Conservation (phyloP, 2,888 invertebrate genomes). For the Hypercompe scribonia region DNA sequence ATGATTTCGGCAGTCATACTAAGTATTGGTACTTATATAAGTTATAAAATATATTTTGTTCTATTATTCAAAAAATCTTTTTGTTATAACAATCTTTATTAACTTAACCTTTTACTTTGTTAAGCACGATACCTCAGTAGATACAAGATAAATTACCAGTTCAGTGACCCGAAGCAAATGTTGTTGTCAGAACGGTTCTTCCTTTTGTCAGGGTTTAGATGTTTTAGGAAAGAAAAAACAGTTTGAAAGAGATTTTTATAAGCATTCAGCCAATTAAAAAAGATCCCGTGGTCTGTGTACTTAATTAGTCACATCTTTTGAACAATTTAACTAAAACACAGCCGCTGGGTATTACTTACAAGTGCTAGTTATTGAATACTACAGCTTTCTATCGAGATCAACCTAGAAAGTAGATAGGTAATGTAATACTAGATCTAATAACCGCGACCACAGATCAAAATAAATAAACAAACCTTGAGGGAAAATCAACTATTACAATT, state of each 20-base stretch:
- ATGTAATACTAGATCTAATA: conserved; percentile 68
- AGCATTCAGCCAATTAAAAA: neutral
- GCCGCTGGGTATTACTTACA: conserved; percentile 54
- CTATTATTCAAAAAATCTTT: too few species aligned
- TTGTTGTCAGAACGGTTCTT: neutral
- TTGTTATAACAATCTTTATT: neutral
- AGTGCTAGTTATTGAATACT: conserved; percentile 50
- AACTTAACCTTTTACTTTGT: neutral
- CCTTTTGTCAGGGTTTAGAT: neutral
- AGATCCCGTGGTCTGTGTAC: neutral
- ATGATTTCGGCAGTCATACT: too few species aligned
- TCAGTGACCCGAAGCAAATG: neutral
- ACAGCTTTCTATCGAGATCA: conserved; percentile 66
- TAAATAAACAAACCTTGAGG: conserved; percentile 1
- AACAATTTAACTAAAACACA: conserved; percentile 14
- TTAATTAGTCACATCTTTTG: conserved; percentile 25
- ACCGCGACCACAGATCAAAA: conserved; percentile 60
- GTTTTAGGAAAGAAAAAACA: neutral
- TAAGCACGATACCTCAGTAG: neutral
- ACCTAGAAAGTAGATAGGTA: conserved; percentile 71
- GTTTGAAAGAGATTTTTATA: neutral
- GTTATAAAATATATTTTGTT: too few species aligned
- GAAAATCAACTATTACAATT: neutral
- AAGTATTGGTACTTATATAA: too few species aligned
- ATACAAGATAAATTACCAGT: neutral